A percentile compares a stretch with the other conserved stretches of the same genome.
These are phyloP conservation scores for Habrosyne pyritoides DNA, from an alignment of 2,888 invertebrate genomes.

Conservation along the genomic window DNA sequence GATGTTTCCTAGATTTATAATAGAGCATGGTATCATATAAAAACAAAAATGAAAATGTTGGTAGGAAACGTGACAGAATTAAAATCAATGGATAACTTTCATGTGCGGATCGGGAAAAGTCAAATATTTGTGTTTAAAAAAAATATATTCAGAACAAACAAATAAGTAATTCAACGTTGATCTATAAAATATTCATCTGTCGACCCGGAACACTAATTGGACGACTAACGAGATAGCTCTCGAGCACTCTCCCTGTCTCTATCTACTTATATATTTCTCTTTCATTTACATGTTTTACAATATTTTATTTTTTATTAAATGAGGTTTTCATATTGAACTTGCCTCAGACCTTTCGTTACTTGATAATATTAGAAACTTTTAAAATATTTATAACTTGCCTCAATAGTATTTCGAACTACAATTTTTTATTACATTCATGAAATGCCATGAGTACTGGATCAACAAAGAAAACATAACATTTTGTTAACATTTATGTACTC, in stretches of 20 bases:
- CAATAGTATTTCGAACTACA: background rate
- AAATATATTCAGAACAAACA: slow-evolving; percentile 9
- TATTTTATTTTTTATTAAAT: slow-evolving; percentile 4
- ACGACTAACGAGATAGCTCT: slow-evolving; percentile 50
- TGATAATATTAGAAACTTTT: background rate
- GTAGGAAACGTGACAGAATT: too few relatives aligned
- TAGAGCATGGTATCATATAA: too few relatives aligned
- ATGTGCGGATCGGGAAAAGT: background rate
- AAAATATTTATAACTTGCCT: background rate
- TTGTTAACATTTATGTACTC: background rate
- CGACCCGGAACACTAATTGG: slow-evolving; percentile 49
- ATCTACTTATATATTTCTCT: slow-evolving; percentile 10
- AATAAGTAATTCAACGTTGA: slow-evolving; percentile 19
- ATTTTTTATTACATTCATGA: too few relatives aligned
- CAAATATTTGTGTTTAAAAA: background rate
- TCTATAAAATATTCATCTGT: slow-evolving; percentile 49
- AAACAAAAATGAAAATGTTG: too few relatives aligned
- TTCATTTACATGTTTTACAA: slow-evolving; percentile 9
- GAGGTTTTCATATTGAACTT: background rate
- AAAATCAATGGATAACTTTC: background rate
- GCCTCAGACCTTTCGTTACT: background rate
- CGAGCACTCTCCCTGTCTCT: slow-evolving; percentile 34
- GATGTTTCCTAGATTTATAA: too few relatives aligned
- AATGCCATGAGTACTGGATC: background rate
- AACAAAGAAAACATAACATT: background rate